Evolutionary conservation across 2,888 invertebrate species (phyloP).

Genomic region (Tipula lateralis): DNA sequence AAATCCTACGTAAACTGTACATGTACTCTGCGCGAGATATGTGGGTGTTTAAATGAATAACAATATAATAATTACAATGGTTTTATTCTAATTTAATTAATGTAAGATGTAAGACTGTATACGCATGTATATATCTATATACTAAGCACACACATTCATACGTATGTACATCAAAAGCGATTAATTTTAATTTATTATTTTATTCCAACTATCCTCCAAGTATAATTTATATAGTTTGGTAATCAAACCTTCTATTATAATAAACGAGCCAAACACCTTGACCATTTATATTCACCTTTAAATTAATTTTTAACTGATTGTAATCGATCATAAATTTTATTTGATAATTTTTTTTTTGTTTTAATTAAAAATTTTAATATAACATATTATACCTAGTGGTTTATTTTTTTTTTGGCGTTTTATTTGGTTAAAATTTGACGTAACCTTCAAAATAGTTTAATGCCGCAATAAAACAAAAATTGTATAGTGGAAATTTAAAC

Average conservation of each 20-base stretch:
- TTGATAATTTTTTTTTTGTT: conserved; percentile 7
- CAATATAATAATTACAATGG: not conserved
- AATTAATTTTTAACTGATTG: conserved; percentile 24
- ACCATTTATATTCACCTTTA: conserved; percentile 13
- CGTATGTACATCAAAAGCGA: not conserved
- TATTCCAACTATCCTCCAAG: not conserved
- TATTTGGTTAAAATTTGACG: not conserved
- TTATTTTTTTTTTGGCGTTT: not conserved
- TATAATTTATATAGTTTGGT: not conserved
- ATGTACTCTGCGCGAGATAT: not conserved
- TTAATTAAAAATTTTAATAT: not conserved
- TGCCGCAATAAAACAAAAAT: not conserved
- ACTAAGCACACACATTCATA: not conserved
- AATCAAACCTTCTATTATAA: not conserved
- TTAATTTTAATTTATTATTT: not conserved
- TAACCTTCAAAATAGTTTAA: not conserved
- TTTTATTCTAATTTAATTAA: not conserved
- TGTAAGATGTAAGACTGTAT: not conserved
- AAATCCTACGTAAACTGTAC: not conserved
- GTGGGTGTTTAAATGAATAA: not conserved
- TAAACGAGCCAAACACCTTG: not conserved
- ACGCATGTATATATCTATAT: not conserved
- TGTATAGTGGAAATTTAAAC: not conserved
- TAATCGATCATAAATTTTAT: conserved; percentile 1
- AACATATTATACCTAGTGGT: not conserved